phyloP scores from a whole-genome alignment of 2,888 invertebrate species.

The Drosophila tripunctata region DNA sequence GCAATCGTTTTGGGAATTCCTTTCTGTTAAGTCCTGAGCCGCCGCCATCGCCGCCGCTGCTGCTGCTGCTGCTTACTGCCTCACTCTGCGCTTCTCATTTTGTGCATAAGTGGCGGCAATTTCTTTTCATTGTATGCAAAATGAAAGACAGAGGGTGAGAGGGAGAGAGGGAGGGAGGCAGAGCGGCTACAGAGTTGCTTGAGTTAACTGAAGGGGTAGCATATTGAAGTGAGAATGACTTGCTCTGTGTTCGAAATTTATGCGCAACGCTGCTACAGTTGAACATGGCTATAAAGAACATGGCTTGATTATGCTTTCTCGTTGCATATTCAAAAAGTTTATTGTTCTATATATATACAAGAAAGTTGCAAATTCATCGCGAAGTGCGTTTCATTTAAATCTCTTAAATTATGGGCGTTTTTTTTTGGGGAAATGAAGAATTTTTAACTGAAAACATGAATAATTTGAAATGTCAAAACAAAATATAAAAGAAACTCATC shows the following conservation, averaged over 20 bases:
- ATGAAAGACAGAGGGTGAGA: not conserved
- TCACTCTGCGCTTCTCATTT: conserved; percentile 53
- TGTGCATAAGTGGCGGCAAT: conserved; percentile 60
- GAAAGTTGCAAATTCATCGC: not conserved
- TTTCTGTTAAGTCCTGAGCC: conserved; percentile 31
- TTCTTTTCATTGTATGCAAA: conserved; percentile 36
- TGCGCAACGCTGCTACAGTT: conserved; percentile 23
- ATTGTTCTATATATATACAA: no score
- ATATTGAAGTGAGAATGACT: conserved; percentile 45
- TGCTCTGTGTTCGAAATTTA: conserved; percentile 37
- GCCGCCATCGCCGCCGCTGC: no score
- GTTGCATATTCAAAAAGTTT: not conserved
- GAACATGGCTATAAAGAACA: not conserved
- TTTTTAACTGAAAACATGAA: no score
- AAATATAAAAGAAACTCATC: no score
- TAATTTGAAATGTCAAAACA: no score
- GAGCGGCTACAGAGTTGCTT: not conserved
- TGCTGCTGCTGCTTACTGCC: conserved; percentile 28
- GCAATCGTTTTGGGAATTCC: conserved; percentile 26
- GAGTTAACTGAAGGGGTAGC: conserved; percentile 9
- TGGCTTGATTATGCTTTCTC: not conserved
- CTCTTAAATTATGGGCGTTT: no score
- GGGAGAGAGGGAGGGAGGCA: not conserved
- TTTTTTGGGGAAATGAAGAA: no score
- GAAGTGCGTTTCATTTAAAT: not conserved